Evolutionary conservation across 2,113 vertebrate genomes (phyloP).

Genomic region (Perca fluviatilis): DNA sequence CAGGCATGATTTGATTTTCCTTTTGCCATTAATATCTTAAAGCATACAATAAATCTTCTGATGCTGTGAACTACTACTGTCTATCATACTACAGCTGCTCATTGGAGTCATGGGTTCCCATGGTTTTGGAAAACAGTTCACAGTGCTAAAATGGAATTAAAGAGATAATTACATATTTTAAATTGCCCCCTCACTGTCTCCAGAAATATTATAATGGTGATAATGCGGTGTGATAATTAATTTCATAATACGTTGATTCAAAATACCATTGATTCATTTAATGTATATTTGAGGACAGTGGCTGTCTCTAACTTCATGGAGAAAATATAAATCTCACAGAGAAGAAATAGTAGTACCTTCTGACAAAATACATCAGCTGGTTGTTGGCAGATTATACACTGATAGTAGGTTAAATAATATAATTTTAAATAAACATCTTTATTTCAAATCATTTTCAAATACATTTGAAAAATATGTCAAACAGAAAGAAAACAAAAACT

Average conservation of each 20-base stretch:
- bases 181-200: conserved; percentile 16
- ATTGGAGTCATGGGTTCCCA: not conserved
- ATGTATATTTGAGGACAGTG: conserved; percentile 8
- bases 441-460: not conserved
- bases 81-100: not conserved
- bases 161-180: conserved; percentile 12
- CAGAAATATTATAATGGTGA: conserved; percentile 1
- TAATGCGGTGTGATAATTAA: conserved; percentile 29
- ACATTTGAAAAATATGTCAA: conserved; percentile 1
- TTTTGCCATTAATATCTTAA: not conserved
- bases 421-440: not conserved
- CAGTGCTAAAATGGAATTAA: conserved; percentile 2
- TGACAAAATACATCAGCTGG: conserved; percentile 15
- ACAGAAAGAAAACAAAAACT: not conserved
- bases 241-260: conserved; percentile 38
- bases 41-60: not conserved
- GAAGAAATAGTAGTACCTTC: not conserved
- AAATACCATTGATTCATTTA: conserved; percentile 15
- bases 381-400: not conserved
- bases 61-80: not conserved
- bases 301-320: not conserved
- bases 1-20: not conserved
- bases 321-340: conserved; percentile 1
- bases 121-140: not conserved
- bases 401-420: not conserved